phyloP scores from a whole-genome alignment of 2,797 vertebrate species.

The Margarornis squamiger region DNA sequence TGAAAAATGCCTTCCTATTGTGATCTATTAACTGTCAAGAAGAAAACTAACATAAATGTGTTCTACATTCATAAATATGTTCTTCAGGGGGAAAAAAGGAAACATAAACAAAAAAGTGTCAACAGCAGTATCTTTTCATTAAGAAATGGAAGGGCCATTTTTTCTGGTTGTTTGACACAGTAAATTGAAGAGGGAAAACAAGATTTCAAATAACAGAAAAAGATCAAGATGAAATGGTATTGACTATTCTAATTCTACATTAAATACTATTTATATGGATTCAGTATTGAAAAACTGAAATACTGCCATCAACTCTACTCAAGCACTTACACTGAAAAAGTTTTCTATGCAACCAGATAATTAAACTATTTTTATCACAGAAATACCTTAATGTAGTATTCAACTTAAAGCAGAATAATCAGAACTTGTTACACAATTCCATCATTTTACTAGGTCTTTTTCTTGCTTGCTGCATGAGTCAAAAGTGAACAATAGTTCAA shows the following conservation, averaged over 20 bases:
- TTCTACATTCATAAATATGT: slow-evolving; percentile 55
- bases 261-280: neutral
- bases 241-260: neutral
- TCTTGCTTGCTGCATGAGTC: neutral
- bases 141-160: slow-evolving; percentile 40
- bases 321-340: neutral
- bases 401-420: neutral
- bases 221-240: neutral
- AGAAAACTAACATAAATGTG: slow-evolving; percentile 71
- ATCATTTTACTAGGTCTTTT: neutral
- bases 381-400: neutral
- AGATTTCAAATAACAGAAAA: neutral
- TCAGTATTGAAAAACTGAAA: neutral
- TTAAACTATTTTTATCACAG: neutral
- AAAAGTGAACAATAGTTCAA: neutral
- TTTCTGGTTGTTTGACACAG: slow-evolving; percentile 9
- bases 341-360: neutral
- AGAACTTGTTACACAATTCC: neutral
- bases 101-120: slow-evolving; percentile 9
- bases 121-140: slow-evolving; percentile 54
- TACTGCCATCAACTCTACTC: neutral
- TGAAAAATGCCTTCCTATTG: slow-evolving; percentile 56
- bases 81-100: neutral
- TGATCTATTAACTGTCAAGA: slow-evolving; percentile 78
- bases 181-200: slow-evolving; percentile 38